phyloP scores from a whole-genome alignment of 2,797 vertebrate species.

The Telmatherina bonti region DNA sequence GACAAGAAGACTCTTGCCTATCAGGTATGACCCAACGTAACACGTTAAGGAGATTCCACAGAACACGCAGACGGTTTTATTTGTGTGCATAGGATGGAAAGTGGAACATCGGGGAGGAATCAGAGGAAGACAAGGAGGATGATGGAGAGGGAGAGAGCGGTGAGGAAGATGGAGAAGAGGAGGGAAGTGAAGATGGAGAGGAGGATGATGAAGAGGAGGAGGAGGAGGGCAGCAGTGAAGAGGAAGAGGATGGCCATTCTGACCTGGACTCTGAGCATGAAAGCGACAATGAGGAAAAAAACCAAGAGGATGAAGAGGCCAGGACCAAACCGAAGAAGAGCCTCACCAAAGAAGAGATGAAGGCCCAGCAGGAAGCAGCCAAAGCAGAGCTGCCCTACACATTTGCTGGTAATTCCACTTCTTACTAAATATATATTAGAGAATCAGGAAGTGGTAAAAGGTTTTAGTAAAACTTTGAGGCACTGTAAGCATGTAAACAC shows the following conservation, averaged over 20 bases:
- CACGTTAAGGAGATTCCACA: not conserved
- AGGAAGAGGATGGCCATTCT: slow-evolving; percentile 67
- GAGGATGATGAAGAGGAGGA: slow-evolving; percentile 41
- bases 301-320: slow-evolving; percentile 16
- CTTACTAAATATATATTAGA: not conserved
- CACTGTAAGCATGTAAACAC: too few relatives aligned
- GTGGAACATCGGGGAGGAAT: slow-evolving; percentile 77
- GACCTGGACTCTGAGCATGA: slow-evolving; percentile 77
- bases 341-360: slow-evolving; percentile 63
- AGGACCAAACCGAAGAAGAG: slow-evolving; percentile 10
- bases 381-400: slow-evolving; percentile 90
- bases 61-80: not conserved
- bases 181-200: slow-evolving; percentile 35
- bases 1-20: slow-evolving; percentile 89
- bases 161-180: slow-evolving; percentile 25
- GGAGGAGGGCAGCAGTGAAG: slow-evolving; percentile 36
- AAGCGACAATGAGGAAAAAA: slow-evolving; percentile 71
- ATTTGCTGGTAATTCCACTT: slow-evolving; percentile 84
- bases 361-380: slow-evolving; percentile 74
- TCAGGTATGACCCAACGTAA: slow-evolving; percentile 76
- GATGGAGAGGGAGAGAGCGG: slow-evolving; percentile 24
- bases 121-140: slow-evolving; percentile 41
- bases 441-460: not conserved
- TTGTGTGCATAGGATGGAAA: slow-evolving; percentile 86
- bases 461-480: not conserved